phyloP scores from a whole-genome alignment of 2,888 invertebrate genomes.

The Esperia sulphurella region DNA sequence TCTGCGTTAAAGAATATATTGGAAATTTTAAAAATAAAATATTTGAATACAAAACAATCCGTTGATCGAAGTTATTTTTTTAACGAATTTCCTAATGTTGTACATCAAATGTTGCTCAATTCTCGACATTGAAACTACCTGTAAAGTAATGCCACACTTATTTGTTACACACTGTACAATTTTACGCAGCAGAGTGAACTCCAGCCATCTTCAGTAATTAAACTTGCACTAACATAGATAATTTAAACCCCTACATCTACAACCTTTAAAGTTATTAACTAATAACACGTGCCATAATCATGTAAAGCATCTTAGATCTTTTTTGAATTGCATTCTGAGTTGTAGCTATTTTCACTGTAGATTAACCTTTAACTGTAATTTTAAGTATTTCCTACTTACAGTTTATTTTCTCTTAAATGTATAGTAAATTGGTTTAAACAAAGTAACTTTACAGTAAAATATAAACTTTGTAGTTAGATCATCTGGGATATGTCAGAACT shows the following conservation, averaged over 20 bases:
- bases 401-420: slow-evolving; percentile 2
- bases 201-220: slow-evolving; percentile 4
- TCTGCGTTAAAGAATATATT: too few relatives aligned
- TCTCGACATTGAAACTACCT: too few relatives aligned
- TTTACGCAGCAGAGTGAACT: too few relatives aligned
- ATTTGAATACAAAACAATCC: too few relatives aligned
- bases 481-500: not conserved
- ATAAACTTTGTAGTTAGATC: not conserved
- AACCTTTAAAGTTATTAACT: slow-evolving; percentile 10
- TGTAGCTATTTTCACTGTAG: slow-evolving; percentile 20
- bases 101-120: too few relatives aligned
- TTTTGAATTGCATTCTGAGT: slow-evolving; percentile 10
- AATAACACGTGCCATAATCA: slow-evolving; percentile 7
- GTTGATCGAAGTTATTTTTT: too few relatives aligned
- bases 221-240: slow-evolving; percentile 11
- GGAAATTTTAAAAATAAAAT: too few relatives aligned
- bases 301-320: slow-evolving; percentile 4
- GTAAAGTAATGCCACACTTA: too few relatives aligned
- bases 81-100: too few relatives aligned
- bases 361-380: slow-evolving; percentile 14
- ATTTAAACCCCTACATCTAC: slow-evolving; percentile 9
- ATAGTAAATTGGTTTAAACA: slow-evolving; percentile 2
- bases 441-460: not conserved
- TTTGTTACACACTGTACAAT: too few relatives aligned
- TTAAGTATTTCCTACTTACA: slow-evolving; percentile 8